Percentiles rank a stretch among this genome's conserved stretches.
phyloP scores from a whole-genome alignment of 92 coral and sea anemone genomes.

The Hydrozoanthus gracilis region DNA sequence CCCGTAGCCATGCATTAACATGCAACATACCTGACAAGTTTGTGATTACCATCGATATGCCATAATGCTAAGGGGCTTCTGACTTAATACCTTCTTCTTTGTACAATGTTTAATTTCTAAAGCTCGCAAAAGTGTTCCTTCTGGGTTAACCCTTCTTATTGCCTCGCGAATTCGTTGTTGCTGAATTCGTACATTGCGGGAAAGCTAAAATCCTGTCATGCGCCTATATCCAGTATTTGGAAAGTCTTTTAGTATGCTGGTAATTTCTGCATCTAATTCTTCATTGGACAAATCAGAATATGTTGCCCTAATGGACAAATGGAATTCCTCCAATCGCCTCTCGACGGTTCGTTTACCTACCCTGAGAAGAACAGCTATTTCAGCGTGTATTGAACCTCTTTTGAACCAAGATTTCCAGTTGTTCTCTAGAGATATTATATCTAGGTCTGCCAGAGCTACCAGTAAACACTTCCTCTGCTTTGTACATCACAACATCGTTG shows the following conservation, averaged over 20 bases:
- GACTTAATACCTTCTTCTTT: slow-evolving; percentile 49
- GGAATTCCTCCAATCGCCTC: slow-evolving; percentile 17
- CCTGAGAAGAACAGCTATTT: slow-evolving; percentile 21
- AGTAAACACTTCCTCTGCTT: too few species aligned
- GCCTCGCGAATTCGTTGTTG: slow-evolving; percentile 52
- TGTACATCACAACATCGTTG: too few species aligned
- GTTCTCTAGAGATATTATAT: too few species aligned
- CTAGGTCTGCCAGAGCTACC: too few species aligned
- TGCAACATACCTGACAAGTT: slow-evolving; percentile 32
- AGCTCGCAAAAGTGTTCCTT: slow-evolving; percentile 53
- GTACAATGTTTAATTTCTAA: slow-evolving; percentile 36
- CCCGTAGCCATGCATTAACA: neutral
- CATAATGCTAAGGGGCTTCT: slow-evolving; percentile 45
- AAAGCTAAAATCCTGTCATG: slow-evolving; percentile 24
- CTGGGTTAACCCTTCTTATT: slow-evolving; percentile 36
- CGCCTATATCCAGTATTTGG: neutral
- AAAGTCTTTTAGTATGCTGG: neutral
- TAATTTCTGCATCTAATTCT: neutral
- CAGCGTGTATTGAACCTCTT: slow-evolving; percentile 12
- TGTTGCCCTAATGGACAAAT: neutral
- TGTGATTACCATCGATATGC: slow-evolving; percentile 54
- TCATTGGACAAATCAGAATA: neutral
- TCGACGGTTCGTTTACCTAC: slow-evolving; percentile 25
- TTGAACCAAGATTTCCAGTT: slow-evolving; percentile 27
- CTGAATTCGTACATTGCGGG: slow-evolving; percentile 32